These are phyloP conservation scores for Bombus polaris DNA, from an alignment of 1,140 invertebrate species.

Conservation along the genomic window DNA sequence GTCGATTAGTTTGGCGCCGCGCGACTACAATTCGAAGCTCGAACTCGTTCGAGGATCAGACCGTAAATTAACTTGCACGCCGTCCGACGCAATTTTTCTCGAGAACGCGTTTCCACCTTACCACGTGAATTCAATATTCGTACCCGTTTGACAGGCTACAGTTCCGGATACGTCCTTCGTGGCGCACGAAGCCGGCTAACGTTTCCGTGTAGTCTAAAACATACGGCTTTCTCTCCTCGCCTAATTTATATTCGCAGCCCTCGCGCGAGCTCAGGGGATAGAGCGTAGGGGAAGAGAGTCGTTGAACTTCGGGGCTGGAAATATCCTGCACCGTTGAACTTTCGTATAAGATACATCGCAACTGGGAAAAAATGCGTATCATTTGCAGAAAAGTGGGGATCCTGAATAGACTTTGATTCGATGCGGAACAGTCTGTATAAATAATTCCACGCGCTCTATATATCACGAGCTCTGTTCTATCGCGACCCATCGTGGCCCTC, in stretches of 20 bases:
- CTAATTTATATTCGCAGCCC: slow-evolving; percentile 13
- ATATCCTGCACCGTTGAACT: slow-evolving; percentile 35
- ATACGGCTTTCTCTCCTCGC: too few relatives aligned
- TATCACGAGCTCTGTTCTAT: neutral
- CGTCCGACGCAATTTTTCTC: neutral
- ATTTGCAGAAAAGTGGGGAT: slow-evolving; percentile 40
- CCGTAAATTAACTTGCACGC: neutral
- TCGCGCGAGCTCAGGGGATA: neutral
- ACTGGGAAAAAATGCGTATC: slow-evolving; percentile 46
- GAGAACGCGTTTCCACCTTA: neutral
- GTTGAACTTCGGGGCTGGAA: slow-evolving; percentile 31
- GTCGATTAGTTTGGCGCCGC: neutral
- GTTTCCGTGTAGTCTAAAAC: neutral
- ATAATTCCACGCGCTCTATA: slow-evolving; percentile 47
- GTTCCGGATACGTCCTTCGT: neutral
- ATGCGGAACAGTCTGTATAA: slow-evolving; percentile 44
- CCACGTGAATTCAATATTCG: slow-evolving; percentile 1
- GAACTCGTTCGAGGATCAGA: neutral
- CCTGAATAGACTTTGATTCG: slow-evolving; percentile 45
- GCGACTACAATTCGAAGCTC: neutral
- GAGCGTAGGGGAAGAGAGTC: neutral
- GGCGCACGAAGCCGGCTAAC: neutral
- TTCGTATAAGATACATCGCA: neutral
- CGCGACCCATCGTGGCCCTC: slow-evolving; percentile 5
- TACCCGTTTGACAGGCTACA: neutral